Base-by-base conservation (phyloP, 2,888 invertebrate genomes). In the Escarpia spicata region DNA sequence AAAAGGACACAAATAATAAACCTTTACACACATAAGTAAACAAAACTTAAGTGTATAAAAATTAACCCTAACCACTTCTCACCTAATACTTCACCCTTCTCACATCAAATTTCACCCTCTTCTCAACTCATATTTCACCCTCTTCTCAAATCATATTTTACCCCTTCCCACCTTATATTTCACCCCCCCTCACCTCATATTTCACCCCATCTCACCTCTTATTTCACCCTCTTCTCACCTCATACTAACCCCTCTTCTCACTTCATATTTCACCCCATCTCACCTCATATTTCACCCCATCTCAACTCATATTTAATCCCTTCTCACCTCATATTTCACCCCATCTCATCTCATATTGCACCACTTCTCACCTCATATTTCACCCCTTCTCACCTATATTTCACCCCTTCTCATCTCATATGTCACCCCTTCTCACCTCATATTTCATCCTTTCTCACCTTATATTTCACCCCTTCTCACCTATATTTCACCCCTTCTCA, bases 111-210 rank as follows among this genome's bases (percentile, higher is more conserved):
- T n/a, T n/a, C n/a, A n/a, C n/a, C n/a, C n/a, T n/a, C n/a, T n/a
- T n/a, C n/a, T n/a, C n/a, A 91, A 37, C 2, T 90, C 44, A 12
- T 37, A 37, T 37, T 37, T 37, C 15, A 12, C n/a, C 43, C 26
- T 0, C 6, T 44, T 75, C n/a, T 89, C 93, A 95, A 95, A 93
- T 92, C 92, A 90, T 94, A 95, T 52, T n/a, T n/a, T n/a, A n/a
- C n/a, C n/a, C n/a, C n/a, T n/a, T n/a, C n/a, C n/a, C n/a, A 91
- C 19, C 2, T 90, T 31, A 10, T 37, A n/a, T 10, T 52, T 8
- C 52, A 89, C 91, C 89, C 95, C 92, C 26, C 92, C 93, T n/a
- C 92, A 37, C 37, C 37, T 37, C 37, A 37, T 37, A 37, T 37
- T 37, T 37, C 37, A 37, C 37, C 37, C 0, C 37, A 0, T 31